A percentile compares a stretch with the other conserved stretches of the same genome.
phyloP scores from a whole-genome alignment of 1,140 invertebrate genomes.

The Orius laevigatus region DNA sequence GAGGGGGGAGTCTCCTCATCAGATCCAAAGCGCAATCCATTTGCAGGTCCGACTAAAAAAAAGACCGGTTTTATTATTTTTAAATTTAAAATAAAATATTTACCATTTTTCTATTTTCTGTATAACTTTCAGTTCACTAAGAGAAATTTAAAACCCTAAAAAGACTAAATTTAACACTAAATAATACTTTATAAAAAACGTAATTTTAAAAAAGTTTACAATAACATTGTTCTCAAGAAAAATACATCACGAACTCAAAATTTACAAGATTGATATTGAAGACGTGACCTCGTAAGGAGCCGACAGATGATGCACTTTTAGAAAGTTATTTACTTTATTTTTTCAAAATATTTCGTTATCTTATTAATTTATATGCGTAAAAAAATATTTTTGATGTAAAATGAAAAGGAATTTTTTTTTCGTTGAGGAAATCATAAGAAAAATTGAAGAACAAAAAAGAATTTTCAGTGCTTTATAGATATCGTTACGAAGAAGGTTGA shows the following conservation, averaged over 20 bases:
- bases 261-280: not conserved
- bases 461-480: too few species aligned
- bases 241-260: not conserved
- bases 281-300: not conserved
- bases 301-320: not conserved
- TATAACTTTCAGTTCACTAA: too few species aligned
- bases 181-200: not conserved
- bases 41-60: slow-evolving; percentile 81
- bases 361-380: not conserved
- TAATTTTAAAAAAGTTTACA: not conserved
- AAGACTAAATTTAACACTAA: not conserved
- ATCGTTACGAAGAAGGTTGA: too few species aligned
- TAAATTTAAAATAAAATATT: too few species aligned
- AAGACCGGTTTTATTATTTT: not conserved
- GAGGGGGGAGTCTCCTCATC: slow-evolving; percentile 95
- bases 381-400: too few species aligned
- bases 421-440: too few species aligned
- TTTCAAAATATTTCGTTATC: not conserved
- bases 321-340: not conserved
- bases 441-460: too few species aligned
- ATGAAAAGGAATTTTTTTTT: too few species aligned
- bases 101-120: too few species aligned
- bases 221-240: too few species aligned
- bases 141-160: too few species aligned
- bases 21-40: slow-evolving; percentile 97